Conservation (phyloP, 2,888 invertebrate genomes). For the Mythimna impura region DNA sequence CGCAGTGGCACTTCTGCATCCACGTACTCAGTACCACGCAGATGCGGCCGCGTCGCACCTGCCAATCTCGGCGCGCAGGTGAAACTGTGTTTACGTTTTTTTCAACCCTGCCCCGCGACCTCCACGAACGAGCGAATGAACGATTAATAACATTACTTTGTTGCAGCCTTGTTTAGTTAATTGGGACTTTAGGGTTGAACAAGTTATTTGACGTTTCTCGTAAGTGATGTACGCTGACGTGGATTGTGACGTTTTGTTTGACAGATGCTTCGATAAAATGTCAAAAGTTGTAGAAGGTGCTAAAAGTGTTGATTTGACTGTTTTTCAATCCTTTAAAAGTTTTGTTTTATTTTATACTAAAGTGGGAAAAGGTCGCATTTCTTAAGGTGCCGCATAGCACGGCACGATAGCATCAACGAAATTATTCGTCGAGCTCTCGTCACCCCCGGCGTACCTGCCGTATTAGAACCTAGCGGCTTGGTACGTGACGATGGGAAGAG, state of each 20-base stretch:
- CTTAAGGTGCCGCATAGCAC: no score
- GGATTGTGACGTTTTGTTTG: slow-evolving; percentile 15
- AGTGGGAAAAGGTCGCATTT: neutral
- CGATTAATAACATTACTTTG: slow-evolving; percentile 66
- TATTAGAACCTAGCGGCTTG: no score
- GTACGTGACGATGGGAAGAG: no score
- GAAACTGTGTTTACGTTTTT: slow-evolving; percentile 86
- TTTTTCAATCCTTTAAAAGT: neutral
- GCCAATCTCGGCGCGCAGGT: slow-evolving; percentile 88
- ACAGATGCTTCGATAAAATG: slow-evolving; percentile 18
- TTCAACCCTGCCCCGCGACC: slow-evolving; percentile 68
- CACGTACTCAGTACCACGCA: slow-evolving; percentile 66
- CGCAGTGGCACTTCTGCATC: slow-evolving; percentile 37
- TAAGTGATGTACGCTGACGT: slow-evolving; percentile 21
- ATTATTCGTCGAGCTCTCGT: no score
- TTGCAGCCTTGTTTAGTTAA: slow-evolving; percentile 56
- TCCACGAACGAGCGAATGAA: slow-evolving; percentile 57
- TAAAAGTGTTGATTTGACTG: neutral
- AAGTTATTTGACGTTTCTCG: slow-evolving; percentile 14
- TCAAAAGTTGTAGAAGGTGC: slow-evolving; percentile 14
- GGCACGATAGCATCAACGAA: no score
- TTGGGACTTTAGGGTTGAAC: slow-evolving; percentile 42
- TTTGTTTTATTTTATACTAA: neutral
- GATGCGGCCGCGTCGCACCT: slow-evolving; percentile 83
- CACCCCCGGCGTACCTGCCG: no score